These are phyloP conservation scores for Catamblyrhynchus diadema DNA, from an alignment of 2,797 vertebrate species.

Conservation along the genomic window DNA sequence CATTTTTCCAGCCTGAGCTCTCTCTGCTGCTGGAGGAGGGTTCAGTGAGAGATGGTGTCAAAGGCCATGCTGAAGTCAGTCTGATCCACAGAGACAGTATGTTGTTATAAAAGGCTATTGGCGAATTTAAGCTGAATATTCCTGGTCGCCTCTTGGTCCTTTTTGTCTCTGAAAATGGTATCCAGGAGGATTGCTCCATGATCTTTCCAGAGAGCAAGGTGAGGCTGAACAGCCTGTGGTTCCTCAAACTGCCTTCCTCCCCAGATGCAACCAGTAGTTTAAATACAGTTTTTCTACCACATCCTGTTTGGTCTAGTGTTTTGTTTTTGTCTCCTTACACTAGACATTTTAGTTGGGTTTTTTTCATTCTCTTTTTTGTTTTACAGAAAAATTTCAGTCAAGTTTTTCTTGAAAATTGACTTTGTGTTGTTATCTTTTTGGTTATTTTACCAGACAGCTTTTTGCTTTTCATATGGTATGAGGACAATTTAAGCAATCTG, in stretches of 20 bases:
- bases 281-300: not conserved
- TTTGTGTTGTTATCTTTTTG: not conserved
- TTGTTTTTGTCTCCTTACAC: not conserved
- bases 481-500: not conserved
- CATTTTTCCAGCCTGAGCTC: not conserved
- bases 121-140: not conserved
- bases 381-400: not conserved
- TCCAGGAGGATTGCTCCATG: not conserved
- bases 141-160: not conserved
- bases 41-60: not conserved
- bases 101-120: not conserved
- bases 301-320: not conserved
- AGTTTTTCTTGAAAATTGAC: not conserved
- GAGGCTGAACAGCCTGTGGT: not conserved
- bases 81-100: not conserved
- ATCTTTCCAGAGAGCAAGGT: not conserved
- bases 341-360: accelerated
- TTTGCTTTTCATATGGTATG: not conserved
- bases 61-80: not conserved
- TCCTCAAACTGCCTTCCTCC: not conserved
- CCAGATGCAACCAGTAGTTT: not conserved
- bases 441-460: not conserved
- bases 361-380: not conserved
- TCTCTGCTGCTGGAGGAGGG: not conserved
- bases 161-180: not conserved